Base-by-base conservation (phyloP, 2,797 vertebrate genomes). In the Hybognathus amarus region DNA sequence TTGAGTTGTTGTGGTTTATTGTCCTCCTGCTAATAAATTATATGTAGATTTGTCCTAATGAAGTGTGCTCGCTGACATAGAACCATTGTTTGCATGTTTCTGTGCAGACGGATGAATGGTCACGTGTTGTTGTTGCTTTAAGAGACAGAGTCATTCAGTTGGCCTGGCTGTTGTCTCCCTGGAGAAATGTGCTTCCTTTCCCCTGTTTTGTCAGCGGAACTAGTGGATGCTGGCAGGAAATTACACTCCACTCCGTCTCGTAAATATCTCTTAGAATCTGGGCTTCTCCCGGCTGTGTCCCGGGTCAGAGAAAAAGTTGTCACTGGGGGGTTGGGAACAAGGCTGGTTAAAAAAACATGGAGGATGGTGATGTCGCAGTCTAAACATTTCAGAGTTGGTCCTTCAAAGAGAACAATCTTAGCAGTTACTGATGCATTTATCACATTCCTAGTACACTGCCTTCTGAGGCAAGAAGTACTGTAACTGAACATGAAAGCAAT, bases 231-330 rank as follows among this genome's bases (percentile, higher is more conserved):
- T 70, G 91, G 92, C 93, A 95, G 95, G 96, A 96, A 96, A 96
- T 96, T 91, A 92, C 95, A 93, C 92, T 90, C 94, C 92, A 93
- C 94, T 95, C 92, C 87, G 90, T 93, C 94, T 95, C 90, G 90
- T 95, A 95, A 95, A 95, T 94, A 94, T 92, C 93, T 94, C 92
- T 90, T 92, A 90, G 91, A 94, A 95, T 95, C 94, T 94, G 92
- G 92, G 90, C 90, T 91, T 92, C 85, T 91, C 85, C 88, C 90
- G 84, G 90, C 89, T 89, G 81, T 67, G 87, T 90, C 86, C 88
- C 83, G 84, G 89, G 86, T 86, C 85, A 82, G n/a, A 77, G 79
- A 88, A 85, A 85, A 86, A 84, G 83, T 77, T 80, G 77, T 83
- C 77, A 80, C 66, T 73, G 73, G 88, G 79, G 80, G 83, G 82